These are phyloP conservation scores for Spodoptera exigua DNA, from an alignment of 2,888 invertebrate species.

Conservation along the genomic window DNA sequence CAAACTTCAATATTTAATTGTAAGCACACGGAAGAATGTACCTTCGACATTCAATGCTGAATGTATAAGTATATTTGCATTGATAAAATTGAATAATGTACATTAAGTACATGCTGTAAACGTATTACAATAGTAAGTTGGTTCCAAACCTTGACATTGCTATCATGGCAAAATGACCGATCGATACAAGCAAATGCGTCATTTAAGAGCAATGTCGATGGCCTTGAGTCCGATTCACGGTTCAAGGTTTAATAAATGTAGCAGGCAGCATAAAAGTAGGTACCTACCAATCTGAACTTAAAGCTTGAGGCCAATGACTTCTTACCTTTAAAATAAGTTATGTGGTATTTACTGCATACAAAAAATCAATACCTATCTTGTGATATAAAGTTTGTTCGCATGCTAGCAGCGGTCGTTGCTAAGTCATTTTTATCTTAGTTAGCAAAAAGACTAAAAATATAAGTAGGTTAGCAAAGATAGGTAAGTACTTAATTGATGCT, in stretches of 20 bases:
- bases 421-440: not conserved
- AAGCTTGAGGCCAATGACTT: conserved; percentile 76
- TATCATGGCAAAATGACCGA: conserved; percentile 76
- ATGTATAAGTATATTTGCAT: conserved; percentile 19
- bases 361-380: conserved; percentile 26
- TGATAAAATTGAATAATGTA: conserved; percentile 19
- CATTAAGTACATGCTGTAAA: conserved; percentile 18
- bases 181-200: conserved; percentile 79
- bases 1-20: too few species aligned
- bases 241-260: conserved; percentile 73
- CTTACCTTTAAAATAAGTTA: conserved; percentile 51
- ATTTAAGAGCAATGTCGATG: conserved; percentile 83
- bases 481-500: too few species aligned
- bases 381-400: conserved; percentile 38
- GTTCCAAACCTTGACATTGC: conserved; percentile 82
- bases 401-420: conserved; percentile 19
- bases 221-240: conserved; percentile 80
- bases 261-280: conserved; percentile 63
- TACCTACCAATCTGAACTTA: conserved; percentile 65
- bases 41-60: conserved; percentile 16
- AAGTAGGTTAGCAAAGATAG: too few species aligned
- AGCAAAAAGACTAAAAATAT: too few species aligned
- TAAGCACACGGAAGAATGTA: conserved; percentile 14
- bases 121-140: conserved; percentile 49
- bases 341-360: conserved; percentile 41